These are phyloP conservation scores for Achroia grisella DNA, from an alignment of 1,140 invertebrate species.

Conservation along the genomic window DNA sequence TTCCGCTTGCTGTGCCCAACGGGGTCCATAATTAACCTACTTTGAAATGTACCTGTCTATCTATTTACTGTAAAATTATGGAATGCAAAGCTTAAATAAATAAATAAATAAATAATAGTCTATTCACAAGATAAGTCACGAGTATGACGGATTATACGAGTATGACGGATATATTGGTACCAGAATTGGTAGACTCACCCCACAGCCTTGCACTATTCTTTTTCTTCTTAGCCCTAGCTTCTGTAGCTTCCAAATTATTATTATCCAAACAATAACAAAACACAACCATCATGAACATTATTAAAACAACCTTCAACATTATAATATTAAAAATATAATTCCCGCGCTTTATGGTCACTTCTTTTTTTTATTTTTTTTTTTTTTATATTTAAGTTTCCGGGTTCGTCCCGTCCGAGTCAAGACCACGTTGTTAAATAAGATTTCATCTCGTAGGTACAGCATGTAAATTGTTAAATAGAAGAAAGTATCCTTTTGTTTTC, in stretches of 20 bases:
- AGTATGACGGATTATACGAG: too few species aligned
- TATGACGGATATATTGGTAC: too few species aligned
- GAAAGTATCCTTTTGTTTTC: slow-evolving; percentile 58
- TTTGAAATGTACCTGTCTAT: too few species aligned
- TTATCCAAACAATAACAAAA: slow-evolving; percentile 48
- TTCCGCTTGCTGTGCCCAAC: too few species aligned
- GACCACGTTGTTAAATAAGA: slow-evolving; percentile 44
- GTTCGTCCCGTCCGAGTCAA: not conserved
- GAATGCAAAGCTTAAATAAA: too few species aligned
- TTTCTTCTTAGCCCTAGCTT: slow-evolving; percentile 54
- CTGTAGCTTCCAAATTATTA: slow-evolving; percentile 30
- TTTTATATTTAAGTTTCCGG: not conserved
- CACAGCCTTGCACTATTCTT: slow-evolving; percentile 35
- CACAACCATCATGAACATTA: slow-evolving; percentile 31
- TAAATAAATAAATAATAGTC: too few species aligned
- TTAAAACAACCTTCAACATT: slow-evolving; percentile 31
- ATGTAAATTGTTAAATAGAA: slow-evolving; percentile 35
- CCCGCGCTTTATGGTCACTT: not conserved
- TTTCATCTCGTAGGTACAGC: slow-evolving; percentile 21
- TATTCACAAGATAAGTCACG: too few species aligned
- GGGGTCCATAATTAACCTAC: too few species aligned
- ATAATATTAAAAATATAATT: slow-evolving; percentile 6
- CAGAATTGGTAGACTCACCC: slow-evolving; percentile 43
- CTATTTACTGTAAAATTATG: too few species aligned
- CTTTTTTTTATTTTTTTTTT: not conserved